Evolutionary conservation across 92 coral and sea anemone species (phyloP).

Genomic region (Zoanthus gigantus): DNA sequence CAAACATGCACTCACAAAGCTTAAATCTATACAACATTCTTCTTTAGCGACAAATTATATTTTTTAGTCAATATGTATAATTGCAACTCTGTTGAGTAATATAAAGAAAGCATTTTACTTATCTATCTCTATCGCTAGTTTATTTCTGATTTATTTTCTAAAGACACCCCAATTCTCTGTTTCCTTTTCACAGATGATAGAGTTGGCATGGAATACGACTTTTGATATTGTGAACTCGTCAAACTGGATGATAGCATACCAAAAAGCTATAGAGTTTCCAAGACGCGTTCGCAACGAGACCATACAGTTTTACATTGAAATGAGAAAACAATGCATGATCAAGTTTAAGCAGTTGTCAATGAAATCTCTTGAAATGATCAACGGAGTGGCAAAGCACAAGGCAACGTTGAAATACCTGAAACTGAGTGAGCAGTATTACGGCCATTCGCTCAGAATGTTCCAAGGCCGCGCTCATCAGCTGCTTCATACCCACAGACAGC

Average conservation of each 20-base stretch:
- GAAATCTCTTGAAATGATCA: slow-evolving; percentile 63
- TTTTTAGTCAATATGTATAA: too few relatives aligned
- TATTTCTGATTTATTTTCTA: too few relatives aligned
- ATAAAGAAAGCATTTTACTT: too few relatives aligned
- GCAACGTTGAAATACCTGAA: slow-evolving; percentile 60
- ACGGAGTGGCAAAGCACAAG: slow-evolving; percentile 61
- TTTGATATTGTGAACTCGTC: slow-evolving; percentile 77
- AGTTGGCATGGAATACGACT: slow-evolving; percentile 58
- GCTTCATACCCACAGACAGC: slow-evolving; percentile 67
- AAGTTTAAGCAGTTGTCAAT: slow-evolving; percentile 65
- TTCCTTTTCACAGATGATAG: slow-evolving; percentile 15
- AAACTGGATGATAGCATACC: slow-evolving; percentile 51
- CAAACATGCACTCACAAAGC: too few relatives aligned
- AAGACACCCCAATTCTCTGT: too few relatives aligned
- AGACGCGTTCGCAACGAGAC: slow-evolving; percentile 65
- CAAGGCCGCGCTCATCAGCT: slow-evolving; percentile 69
- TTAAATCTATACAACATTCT: too few relatives aligned
- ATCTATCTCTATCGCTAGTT: too few relatives aligned
- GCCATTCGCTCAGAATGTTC: slow-evolving; percentile 71
- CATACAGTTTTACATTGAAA: slow-evolving; percentile 51
- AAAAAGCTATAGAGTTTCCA: slow-evolving; percentile 64
- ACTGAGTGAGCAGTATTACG: slow-evolving; percentile 67
- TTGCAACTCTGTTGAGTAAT: too few relatives aligned
- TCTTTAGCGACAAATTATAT: too few relatives aligned
- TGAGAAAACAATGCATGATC: slow-evolving; percentile 47